phyloP scores from a whole-genome alignment of 2,797 vertebrate species.

The Alcedo quadribrachys region DNA sequence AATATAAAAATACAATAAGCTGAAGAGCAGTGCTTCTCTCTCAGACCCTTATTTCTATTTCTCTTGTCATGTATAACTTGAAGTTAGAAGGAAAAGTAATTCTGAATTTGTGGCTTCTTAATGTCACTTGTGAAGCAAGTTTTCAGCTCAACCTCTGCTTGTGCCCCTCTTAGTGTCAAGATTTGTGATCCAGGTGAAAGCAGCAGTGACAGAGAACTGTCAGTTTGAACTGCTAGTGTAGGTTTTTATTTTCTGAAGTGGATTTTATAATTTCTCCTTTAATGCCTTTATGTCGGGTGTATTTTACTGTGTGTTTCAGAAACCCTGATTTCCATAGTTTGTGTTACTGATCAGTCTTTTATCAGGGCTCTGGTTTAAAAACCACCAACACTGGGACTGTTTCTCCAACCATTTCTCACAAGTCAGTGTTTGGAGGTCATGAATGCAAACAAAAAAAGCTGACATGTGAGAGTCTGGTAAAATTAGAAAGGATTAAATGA shows the following conservation, averaged over 20 bases:
- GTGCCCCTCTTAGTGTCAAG: background rate
- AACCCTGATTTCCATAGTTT: background rate
- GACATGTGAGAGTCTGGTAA: background rate
- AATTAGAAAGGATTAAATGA: background rate
- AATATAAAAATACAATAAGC: background rate
- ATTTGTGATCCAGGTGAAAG: background rate
- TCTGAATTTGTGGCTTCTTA: background rate
- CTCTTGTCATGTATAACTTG: background rate
- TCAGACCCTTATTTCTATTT: background rate
- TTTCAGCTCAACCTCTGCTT: background rate
- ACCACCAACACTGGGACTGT: background rate
- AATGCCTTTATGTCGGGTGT: background rate
- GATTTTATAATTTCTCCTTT: background rate
- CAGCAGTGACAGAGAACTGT: background rate
- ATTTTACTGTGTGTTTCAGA: background rate
- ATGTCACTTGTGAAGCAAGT: background rate
- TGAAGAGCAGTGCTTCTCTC: background rate
- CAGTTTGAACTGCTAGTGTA: background rate
- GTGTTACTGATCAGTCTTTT: background rate
- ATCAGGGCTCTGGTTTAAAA: background rate
- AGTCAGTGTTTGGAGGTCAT: constrained; percentile 1
- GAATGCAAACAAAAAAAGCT: background rate
- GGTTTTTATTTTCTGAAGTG: background rate
- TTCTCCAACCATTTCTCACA: background rate
- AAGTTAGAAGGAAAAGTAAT: background rate